Percentiles rank a stretch among this genome's conserved stretches.
Evolutionary conservation across 1,140 invertebrate genomes (phyloP).

Genomic region (Steinernema khuongi): DNA sequence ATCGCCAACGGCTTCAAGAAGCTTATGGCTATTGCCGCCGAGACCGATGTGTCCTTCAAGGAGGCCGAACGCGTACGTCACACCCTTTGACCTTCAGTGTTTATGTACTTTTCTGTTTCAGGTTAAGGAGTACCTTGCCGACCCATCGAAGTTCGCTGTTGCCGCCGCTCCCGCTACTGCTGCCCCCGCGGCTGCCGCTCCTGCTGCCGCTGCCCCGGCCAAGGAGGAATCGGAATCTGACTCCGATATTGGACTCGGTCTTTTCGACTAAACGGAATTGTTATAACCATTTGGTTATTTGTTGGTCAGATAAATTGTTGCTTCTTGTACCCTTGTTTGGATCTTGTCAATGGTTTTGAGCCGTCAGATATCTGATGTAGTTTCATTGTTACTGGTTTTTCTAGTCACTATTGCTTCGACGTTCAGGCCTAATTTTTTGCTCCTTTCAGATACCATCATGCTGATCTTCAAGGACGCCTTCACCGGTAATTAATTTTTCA

Average conservation of each 20-base stretch:
- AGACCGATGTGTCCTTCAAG: constrained; percentile 87
- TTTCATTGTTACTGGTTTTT: constrained; percentile 19
- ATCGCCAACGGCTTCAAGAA: constrained; percentile 97
- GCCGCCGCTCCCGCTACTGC: constrained; percentile 52
- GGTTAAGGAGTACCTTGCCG: constrained; percentile 62
- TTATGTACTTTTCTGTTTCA: constrained; percentile 39
- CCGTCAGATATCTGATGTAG: not conserved
- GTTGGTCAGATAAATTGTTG: constrained; percentile 32
- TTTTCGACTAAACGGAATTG: constrained; percentile 61
- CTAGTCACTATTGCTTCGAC: constrained; percentile 10
- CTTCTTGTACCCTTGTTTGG: constrained; percentile 1
- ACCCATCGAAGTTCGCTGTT: constrained; percentile 63
- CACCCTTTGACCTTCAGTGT: not conserved
- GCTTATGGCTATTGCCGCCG: constrained; percentile 87
- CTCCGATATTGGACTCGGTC: constrained; percentile 63
- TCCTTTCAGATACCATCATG: constrained; percentile 65
- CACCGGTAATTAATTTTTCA: constrained; percentile 68
- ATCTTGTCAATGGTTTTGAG: not conserved
- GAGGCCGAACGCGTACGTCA: constrained; percentile 80
- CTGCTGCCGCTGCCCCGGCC: constrained; percentile 40
- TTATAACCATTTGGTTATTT: constrained; percentile 31
- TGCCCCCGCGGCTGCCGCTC: constrained; percentile 54
- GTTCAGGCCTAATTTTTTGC: constrained; percentile 20
- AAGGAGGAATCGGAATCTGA: constrained; percentile 61
- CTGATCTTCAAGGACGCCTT: constrained; percentile 90